Percentiles rank a stretch among this genome's conserved stretches.
These are phyloP conservation scores for Glyphotaelius pellucidus DNA, from an alignment of 2,888 invertebrate genomes.

Conservation along the genomic window DNA sequence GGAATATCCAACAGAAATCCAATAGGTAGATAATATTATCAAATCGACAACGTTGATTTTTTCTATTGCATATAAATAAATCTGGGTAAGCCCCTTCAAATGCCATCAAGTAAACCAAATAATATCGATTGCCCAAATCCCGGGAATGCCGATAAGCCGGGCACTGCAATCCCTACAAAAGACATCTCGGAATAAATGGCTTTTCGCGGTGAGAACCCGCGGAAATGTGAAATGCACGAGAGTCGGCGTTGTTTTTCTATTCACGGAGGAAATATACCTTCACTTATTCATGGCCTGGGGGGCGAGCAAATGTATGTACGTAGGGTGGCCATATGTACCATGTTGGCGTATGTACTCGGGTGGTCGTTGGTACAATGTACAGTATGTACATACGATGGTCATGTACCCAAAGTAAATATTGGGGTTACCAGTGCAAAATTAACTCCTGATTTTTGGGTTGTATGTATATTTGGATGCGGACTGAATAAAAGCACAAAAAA, in stretches of 20 bases:
- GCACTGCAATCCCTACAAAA: background rate
- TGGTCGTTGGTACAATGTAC: too few relatives aligned
- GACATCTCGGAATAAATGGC: background rate
- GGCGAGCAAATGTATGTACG: background rate
- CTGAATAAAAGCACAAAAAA: too few relatives aligned
- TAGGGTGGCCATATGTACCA: background rate
- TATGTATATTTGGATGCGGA: too few relatives aligned
- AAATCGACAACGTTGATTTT: background rate
- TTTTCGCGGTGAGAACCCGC: constrained; percentile 1
- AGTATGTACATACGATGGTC: background rate
- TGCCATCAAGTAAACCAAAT: background rate
- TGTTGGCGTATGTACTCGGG: too few relatives aligned
- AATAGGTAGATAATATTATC: background rate
- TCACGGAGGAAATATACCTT: constrained; percentile 8
- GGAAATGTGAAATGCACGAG: background rate
- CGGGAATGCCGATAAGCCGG: background rate
- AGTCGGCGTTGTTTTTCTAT: constrained; percentile 11
- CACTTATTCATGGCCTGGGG: constrained; percentile 7
- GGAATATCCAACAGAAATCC: background rate
- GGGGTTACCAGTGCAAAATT: background rate
- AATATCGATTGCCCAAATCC: background rate
- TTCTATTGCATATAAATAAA: background rate
- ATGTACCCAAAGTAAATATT: background rate
- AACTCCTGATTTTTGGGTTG: background rate
- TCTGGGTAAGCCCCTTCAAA: background rate